A percentile compares a stretch with the other conserved stretches of the same genome.
Evolutionary conservation across 64 coral and sea anemone species (phyloP).

Genomic region (Pocillopora damicornis): DNA sequence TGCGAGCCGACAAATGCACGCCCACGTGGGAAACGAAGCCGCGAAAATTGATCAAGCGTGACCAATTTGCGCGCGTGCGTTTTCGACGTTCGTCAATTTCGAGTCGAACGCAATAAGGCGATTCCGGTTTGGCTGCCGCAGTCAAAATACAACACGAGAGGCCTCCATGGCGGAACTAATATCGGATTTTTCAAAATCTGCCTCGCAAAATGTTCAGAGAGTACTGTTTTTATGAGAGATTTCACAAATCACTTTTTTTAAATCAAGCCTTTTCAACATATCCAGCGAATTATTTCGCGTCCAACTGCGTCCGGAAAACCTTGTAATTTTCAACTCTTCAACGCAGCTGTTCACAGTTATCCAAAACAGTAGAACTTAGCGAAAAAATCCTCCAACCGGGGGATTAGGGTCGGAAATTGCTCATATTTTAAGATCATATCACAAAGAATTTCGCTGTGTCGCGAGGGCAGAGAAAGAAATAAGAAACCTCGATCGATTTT

Average conservation of each 20-base stretch:
- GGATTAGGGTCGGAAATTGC: conserved; percentile 41
- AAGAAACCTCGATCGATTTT: not conserved
- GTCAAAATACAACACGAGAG: conserved; percentile 18
- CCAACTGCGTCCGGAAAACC: conserved; percentile 30
- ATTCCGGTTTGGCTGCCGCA: conserved; percentile 19
- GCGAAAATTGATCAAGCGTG: conserved; percentile 96
- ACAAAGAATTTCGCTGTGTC: not conserved
- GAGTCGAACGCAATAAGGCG: conserved; percentile 58
- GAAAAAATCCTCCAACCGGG: not conserved
- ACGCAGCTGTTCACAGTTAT: conserved; percentile 34
- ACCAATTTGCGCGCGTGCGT: conserved; percentile 89
- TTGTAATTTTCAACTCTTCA: conserved; percentile 11
- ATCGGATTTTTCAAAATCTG: not conserved
- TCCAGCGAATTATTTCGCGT: conserved; percentile 17
- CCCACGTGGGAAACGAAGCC: conserved; percentile 91
- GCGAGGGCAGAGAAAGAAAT: not conserved
- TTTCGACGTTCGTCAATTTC: conserved; percentile 66
- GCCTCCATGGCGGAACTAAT: not conserved
- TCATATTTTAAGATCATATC: conserved; percentile 36
- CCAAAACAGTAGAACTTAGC: not conserved
- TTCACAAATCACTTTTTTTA: not conserved
- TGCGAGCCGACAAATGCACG: conserved; percentile 82
- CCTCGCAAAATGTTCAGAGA: not conserved
- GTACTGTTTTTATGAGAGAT: not conserved
- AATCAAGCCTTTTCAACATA: not conserved